Conservation (phyloP, 1,140 invertebrate species). For the Ditylenchus dipsaci region DNA sequence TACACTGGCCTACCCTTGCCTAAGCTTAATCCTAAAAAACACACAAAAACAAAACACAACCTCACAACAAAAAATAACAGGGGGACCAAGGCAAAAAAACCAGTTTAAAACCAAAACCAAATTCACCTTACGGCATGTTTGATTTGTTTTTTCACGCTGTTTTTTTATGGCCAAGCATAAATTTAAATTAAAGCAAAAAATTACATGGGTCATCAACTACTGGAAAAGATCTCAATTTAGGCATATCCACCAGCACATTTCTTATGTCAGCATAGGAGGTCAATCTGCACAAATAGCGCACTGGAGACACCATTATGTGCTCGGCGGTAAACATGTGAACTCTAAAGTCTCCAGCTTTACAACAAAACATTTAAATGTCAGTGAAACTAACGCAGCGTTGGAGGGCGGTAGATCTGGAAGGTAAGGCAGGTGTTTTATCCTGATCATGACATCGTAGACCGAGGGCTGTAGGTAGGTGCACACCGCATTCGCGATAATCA, state of each 20-base stretch:
- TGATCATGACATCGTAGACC: conserved; percentile 94
- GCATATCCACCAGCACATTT: conserved; percentile 47
- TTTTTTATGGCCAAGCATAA: too few species aligned
- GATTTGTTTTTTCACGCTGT: too few species aligned
- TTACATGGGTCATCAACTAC: conserved; percentile 50
- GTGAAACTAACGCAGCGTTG: conserved; percentile 40
- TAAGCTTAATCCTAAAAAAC: too few species aligned
- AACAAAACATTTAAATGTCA: not conserved
- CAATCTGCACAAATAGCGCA: conserved; percentile 42
- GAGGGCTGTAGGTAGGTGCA: conserved; percentile 86
- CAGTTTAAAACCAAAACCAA: too few species aligned
- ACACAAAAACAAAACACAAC: too few species aligned
- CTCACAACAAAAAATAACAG: too few species aligned
- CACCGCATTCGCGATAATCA: conserved; percentile 86
- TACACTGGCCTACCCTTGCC: too few species aligned
- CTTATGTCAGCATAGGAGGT: conserved; percentile 52
- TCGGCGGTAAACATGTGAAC: conserved; percentile 52
- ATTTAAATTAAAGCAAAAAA: not conserved
- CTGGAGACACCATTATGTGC: conserved; percentile 53
- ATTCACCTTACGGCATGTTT: too few species aligned
- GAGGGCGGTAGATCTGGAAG: conserved; percentile 62
- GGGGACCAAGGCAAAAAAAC: too few species aligned
- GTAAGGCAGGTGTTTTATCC: conserved; percentile 94
- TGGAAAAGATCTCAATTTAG: conserved; percentile 49
- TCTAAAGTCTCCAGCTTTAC: conserved; percentile 18